Conservation (phyloP, 1,140 invertebrate species). For the Lutraria rhynchaena region DNA sequence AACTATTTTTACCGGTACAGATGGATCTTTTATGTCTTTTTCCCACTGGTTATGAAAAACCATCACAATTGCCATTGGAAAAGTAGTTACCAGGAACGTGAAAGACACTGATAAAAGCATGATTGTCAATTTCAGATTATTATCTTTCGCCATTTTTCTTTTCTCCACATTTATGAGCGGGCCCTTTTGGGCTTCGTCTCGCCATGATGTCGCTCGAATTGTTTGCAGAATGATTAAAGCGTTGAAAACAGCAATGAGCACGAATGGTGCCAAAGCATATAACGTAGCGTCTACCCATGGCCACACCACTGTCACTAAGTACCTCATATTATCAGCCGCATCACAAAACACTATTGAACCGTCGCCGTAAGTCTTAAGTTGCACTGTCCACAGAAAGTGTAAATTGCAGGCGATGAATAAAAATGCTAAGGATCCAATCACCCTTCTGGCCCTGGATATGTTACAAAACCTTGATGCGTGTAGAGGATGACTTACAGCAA, state of each 20-base stretch:
- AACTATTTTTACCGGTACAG: constrained; percentile 8
- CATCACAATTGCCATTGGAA: constrained; percentile 79
- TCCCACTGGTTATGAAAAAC: constrained; percentile 72
- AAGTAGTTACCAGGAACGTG: constrained; percentile 79
- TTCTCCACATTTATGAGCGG: constrained; percentile 59
- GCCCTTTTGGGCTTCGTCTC: constrained; percentile 62
- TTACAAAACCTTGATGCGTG: constrained; percentile 78
- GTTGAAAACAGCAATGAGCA: constrained; percentile 70
- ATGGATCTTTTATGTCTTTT: neutral
- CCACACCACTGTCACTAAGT: constrained; percentile 63
- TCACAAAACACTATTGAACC: constrained; percentile 41
- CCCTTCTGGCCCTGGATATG: constrained; percentile 71
- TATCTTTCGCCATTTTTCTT: constrained; percentile 67
- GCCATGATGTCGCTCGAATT: constrained; percentile 59
- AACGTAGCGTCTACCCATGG: constrained; percentile 75
- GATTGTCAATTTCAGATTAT: constrained; percentile 74
- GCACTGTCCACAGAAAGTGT: constrained; percentile 78
- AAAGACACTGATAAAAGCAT: constrained; percentile 81
- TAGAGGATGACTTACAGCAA: constrained; percentile 80
- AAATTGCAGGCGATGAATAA: constrained; percentile 74
- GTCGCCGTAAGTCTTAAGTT: constrained; percentile 48
- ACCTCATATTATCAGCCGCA: constrained; percentile 21
- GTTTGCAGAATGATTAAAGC: constrained; percentile 71
- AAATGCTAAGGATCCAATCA: constrained; percentile 68
- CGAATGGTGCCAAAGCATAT: constrained; percentile 72